Conservation (phyloP, 2,797 vertebrate genomes). For the Pagetopsis macropterus region DNA sequence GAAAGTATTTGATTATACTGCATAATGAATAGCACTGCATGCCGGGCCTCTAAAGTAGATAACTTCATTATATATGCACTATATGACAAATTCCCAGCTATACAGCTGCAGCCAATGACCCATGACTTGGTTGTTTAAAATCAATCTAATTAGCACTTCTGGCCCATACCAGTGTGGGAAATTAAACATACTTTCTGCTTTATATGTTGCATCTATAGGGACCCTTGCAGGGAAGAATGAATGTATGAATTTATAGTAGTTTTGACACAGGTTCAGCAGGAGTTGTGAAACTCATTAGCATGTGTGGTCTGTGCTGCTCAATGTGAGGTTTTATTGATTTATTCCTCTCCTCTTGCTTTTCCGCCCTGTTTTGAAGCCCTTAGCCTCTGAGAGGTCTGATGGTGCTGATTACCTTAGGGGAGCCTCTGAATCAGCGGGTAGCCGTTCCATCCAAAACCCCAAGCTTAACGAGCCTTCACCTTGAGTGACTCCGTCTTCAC, state of each 20-base stretch:
- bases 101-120: background rate
- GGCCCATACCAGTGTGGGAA: conserved; percentile 16
- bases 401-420: conserved; percentile 55
- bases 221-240: conserved; percentile 1
- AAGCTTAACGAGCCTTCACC: conserved; percentile 67
- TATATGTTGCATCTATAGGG: conserved; percentile 11
- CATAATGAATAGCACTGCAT: conserved; percentile 1
- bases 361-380: conserved; percentile 29
- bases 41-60: conserved; percentile 1
- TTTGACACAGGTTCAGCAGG: conserved; percentile 22
- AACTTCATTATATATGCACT: conserved; percentile 18
- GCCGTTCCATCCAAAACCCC: conserved; percentile 30
- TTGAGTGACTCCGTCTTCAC: conserved; percentile 60
- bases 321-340: conserved; percentile 52
- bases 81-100: background rate
- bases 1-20: conserved; percentile 1
- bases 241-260: conserved; percentile 9
- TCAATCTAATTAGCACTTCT: conserved; percentile 58
- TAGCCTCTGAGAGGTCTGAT: conserved; percentile 40
- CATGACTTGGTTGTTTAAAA: conserved; percentile 36
- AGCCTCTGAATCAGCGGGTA: conserved; percentile 57
- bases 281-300: conserved; percentile 46
- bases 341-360: background rate
- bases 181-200: conserved; percentile 26
- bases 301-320: conserved; percentile 41